Evolutionary conservation across 2,113 vertebrate species (phyloP), one percentile per base, ranked within the genome.

Genomic region (Pyxicephalus adspersus): DNA sequence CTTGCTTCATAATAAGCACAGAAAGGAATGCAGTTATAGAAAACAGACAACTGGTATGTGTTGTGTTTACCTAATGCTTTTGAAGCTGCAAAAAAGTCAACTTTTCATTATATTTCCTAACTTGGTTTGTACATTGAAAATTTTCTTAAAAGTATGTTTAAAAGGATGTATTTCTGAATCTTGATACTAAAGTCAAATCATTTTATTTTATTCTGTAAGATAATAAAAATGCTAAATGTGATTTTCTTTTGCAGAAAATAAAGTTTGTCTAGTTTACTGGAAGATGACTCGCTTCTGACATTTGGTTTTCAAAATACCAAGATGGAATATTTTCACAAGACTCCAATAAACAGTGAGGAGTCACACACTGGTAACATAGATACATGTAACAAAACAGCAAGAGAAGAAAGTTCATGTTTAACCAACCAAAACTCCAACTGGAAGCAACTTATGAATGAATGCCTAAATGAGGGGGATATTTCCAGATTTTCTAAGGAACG

Each of bases 371-470:
- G 19, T 58, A 4, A 16, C 25, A 29, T 29, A 45, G 58, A 73
- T 57, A 22, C 19, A 64, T 52, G 3, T 25, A 57, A 50, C 3
- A 73, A 74, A 38, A 11, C 50, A 38, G 1, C 77, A 8, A 79
- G 87, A 73, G 92, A 89, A 60, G 91, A 91, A 4, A 90, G 82
- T 4, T 81, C 88, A 28, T 94, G 94, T 75, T 93, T 93, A 17
- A 64, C 93, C 76, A 96, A 92, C 83, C 91, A 96, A 31, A 92
- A 96, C 82, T 93, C 95, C 83, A 95, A 94, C 90, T 94, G 96
- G 94, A 95, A 89, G 52, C 78, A 94, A 68, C 89, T 95, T 67
- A 92, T 90, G 81, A 95, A 91, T 38, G 96, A 98, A 34, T 90
- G 88, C 29, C 88, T 88, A 50, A 94, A 92, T 29, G 95, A 98